phyloP scores from a whole-genome alignment of 64 coral and sea anemone species.

The Dendronephthya gigantea region DNA sequence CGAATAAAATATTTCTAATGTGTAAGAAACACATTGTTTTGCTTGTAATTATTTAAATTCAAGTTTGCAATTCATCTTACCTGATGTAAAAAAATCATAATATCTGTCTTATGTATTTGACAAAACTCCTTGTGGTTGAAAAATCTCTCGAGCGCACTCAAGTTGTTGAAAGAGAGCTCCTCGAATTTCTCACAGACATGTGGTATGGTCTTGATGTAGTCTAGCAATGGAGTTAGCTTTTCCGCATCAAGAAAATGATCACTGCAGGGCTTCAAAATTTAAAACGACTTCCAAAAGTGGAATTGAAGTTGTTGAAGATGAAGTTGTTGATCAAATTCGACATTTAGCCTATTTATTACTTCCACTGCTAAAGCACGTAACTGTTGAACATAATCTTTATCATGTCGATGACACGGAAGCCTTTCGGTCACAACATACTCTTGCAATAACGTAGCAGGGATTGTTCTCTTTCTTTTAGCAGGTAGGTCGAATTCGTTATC shows the following conservation, averaged over 20 bases:
- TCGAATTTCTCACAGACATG: not conserved
- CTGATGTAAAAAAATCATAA: too few species aligned
- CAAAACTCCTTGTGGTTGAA: too few species aligned
- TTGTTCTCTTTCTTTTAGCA: conserved; percentile 5
- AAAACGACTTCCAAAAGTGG: not conserved
- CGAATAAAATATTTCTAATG: too few species aligned
- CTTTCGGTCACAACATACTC: not conserved
- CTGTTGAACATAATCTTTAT: not conserved
- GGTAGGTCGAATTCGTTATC: not conserved
- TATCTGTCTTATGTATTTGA: too few species aligned
- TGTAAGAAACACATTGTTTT: too few species aligned
- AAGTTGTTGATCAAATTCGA: not conserved
- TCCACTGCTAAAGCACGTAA: not conserved
- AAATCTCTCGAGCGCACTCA: too few species aligned
- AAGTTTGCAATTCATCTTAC: too few species aligned
- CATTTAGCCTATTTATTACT: not conserved
- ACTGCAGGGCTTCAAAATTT: not conserved
- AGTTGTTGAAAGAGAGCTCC: not conserved
- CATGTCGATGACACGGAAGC: not conserved
- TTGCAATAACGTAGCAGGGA: not conserved
- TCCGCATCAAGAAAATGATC: not conserved
- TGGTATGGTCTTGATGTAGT: not conserved
- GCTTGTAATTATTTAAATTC: too few species aligned
- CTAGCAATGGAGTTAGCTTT: not conserved
- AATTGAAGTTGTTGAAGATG: not conserved